Percentiles rank a stretch among this genome's conserved stretches.
These are phyloP conservation scores for Pachyseris speciosa DNA, from an alignment of 64 coral and sea anemone species.

Conservation along the genomic window DNA sequence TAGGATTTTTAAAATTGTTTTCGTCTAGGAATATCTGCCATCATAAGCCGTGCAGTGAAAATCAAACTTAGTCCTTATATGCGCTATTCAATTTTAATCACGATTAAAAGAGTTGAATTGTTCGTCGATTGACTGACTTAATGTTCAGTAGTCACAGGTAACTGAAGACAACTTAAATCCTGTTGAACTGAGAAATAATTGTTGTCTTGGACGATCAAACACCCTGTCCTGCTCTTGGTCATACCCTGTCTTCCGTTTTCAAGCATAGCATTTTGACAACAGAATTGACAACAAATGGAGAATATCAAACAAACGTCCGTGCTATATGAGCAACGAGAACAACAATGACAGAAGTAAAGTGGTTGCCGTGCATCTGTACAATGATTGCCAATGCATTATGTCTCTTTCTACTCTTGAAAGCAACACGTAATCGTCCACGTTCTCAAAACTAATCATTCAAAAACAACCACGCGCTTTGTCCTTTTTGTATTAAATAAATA, in stretches of 20 bases:
- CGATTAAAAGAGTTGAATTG: not conserved
- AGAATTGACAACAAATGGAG: not conserved
- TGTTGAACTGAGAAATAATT: not conserved
- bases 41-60: not conserved
- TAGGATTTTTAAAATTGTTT: not conserved
- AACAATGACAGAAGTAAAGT: not conserved
- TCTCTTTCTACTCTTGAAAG: not conserved
- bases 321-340: not conserved
- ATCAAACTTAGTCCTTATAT: not conserved
- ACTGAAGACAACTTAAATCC: not conserved
- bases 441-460: not conserved
- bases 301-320: not conserved
- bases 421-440: not conserved
- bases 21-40: not conserved
- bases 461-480: not conserved
- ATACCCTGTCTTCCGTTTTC: not conserved
- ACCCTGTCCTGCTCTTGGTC: not conserved
- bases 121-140: not conserved
- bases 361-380: not conserved
- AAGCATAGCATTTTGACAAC: not conserved
- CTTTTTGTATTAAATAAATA: conserved; percentile 9
- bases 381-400: not conserved
- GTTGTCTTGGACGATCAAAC: not conserved
- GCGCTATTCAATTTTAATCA: not conserved
- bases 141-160: not conserved